Percentiles rank a stretch among this genome's conserved stretches.
Conservation (phyloP, 2,888 invertebrate species). For the Flexamia atlantica region DNA sequence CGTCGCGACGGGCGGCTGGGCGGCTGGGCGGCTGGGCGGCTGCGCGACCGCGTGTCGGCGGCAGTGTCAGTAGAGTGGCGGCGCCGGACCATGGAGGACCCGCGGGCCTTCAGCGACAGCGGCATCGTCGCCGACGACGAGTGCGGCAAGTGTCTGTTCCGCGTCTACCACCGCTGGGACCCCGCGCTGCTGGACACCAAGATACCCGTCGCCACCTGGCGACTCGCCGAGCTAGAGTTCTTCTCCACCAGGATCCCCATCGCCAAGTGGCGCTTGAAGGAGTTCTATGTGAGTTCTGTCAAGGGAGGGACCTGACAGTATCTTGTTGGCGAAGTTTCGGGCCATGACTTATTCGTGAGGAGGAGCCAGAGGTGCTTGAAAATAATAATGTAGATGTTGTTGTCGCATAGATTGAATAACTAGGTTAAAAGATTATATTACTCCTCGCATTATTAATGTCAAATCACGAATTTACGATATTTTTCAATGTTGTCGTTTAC, state of each 20-base stretch:
- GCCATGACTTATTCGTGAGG: too few species aligned
- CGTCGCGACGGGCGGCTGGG: not conserved
- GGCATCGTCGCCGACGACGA: constrained; percentile 42
- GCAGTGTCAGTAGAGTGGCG: not conserved
- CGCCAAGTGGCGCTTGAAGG: constrained; percentile 47
- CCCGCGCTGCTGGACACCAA: not conserved
- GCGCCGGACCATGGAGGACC: constrained; percentile 17
- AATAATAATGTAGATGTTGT: too few species aligned
- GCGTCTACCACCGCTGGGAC: not conserved
- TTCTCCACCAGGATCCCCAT: constrained; percentile 51
- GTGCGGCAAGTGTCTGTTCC: not conserved
- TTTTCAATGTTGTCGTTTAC: too few species aligned
- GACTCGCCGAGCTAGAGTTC: constrained; percentile 52
- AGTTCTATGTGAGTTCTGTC: constrained; percentile 47
- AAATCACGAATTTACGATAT: too few species aligned
- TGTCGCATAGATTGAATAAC: too few species aligned
- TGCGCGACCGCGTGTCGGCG: not conserved
- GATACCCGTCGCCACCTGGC: constrained; percentile 47
- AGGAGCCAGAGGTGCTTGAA: too few species aligned
- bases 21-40: not conserved
- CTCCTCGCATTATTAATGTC: too few species aligned
- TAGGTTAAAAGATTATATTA: too few species aligned
- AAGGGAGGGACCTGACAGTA: too few species aligned
- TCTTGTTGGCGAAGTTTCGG: too few species aligned
- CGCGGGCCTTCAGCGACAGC: constrained; percentile 45